Percentiles rank a stretch among this genome's conserved stretches.
These are phyloP conservation scores for Rutpela maculata DNA, from an alignment of 2,888 invertebrate species.

Conservation along the genomic window DNA sequence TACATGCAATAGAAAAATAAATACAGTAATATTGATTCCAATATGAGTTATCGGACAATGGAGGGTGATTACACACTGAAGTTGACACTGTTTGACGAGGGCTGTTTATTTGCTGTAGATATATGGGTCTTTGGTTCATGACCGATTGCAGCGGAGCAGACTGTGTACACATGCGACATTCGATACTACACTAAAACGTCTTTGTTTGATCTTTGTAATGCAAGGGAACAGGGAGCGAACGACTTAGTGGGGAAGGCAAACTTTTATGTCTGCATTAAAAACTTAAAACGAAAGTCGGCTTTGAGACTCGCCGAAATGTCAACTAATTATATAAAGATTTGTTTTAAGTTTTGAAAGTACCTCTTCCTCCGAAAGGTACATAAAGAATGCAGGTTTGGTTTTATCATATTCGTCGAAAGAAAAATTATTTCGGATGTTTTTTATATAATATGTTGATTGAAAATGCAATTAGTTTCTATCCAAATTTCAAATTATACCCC, in stretches of 20 bases:
- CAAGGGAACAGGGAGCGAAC: constrained; percentile 2
- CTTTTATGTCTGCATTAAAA: constrained; percentile 25
- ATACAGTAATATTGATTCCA: constrained; percentile 2
- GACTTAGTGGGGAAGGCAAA: background rate
- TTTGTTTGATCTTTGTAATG: constrained; percentile 27
- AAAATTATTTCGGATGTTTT: background rate
- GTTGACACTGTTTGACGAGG: constrained; percentile 8
- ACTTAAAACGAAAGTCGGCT: constrained; percentile 15
- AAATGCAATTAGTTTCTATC: too few relatives aligned
- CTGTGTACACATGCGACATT: constrained; percentile 31
- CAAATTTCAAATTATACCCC: too few relatives aligned
- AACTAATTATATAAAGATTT: constrained; percentile 5
- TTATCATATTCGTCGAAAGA: background rate
- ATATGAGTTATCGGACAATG: background rate
- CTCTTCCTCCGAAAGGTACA: background rate
- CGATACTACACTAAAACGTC: constrained; percentile 33
- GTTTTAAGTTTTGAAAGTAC: background rate
- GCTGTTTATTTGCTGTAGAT: constrained; percentile 29
- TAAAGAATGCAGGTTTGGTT: background rate
- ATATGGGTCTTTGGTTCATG: constrained; percentile 33
- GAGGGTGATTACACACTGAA: background rate
- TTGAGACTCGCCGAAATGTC: constrained; percentile 5
- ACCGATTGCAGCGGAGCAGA: constrained; percentile 28
- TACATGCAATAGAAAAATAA: background rate
- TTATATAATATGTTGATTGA: background rate